These are phyloP conservation scores for Tympanoctomys barrerae DNA, from an alignment of 2,797 vertebrate genomes.

Conservation along the genomic window DNA sequence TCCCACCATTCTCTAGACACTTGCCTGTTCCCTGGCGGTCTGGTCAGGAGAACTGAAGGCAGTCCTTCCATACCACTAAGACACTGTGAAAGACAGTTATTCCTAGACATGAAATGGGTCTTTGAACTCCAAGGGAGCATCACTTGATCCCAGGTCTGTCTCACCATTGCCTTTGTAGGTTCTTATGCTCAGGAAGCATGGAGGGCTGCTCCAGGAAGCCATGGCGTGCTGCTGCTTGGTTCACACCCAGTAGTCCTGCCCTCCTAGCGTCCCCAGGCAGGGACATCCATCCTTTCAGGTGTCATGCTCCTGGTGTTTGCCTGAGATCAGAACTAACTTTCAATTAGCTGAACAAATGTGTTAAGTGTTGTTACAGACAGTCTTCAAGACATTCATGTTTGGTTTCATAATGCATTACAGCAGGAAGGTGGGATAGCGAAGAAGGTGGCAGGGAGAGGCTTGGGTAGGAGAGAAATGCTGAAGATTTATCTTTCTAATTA, in stretches of 20 bases:
- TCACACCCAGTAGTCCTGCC: background rate
- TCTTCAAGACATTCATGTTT: slow-evolving; percentile 52
- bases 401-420: slow-evolving; percentile 56
- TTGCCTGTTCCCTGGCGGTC: background rate
- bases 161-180: background rate
- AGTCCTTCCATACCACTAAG: background rate
- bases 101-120: slow-evolving; percentile 52
- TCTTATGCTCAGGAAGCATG: background rate
- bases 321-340: slow-evolving; percentile 40
- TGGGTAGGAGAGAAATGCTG: slow-evolving; percentile 63
- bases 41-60: slow-evolving; percentile 54
- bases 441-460: slow-evolving; percentile 48
- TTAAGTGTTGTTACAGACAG: slow-evolving; percentile 32
- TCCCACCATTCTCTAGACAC: background rate
- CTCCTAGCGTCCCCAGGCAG: background rate
- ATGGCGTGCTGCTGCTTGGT: background rate
- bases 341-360: slow-evolving; percentile 62
- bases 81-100: slow-evolving; percentile 46
- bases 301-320: background rate
- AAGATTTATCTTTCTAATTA: slow-evolving; percentile 85
- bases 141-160: background rate
- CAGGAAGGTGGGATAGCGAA: slow-evolving; percentile 52
- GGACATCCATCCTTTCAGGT: background rate
- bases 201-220: background rate
- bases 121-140: slow-evolving; percentile 36